These are phyloP conservation scores for Acanthosepion esculentum DNA, from an alignment of 2,888 invertebrate genomes.

Conservation along the genomic window DNA sequence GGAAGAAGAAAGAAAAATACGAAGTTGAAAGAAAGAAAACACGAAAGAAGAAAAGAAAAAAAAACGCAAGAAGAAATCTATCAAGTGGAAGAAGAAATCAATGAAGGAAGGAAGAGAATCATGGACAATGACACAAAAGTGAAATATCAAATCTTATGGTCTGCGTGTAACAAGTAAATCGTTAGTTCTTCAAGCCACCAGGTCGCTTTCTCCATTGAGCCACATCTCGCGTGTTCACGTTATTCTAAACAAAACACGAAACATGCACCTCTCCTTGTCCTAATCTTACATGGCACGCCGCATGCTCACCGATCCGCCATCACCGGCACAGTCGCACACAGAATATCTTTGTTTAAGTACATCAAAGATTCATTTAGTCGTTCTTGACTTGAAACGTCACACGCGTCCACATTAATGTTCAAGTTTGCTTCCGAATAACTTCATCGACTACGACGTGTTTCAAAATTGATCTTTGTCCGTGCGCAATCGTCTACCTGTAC, in stretches of 20 bases:
- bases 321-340: neutral
- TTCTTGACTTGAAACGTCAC: neutral
- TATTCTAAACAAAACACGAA: neutral
- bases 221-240: neutral
- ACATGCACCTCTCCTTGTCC: neutral
- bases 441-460: neutral
- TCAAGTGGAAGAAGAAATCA: no score
- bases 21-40: no score
- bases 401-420: conserved; percentile 4
- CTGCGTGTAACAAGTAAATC: neutral
- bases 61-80: no score
- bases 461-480: neutral
- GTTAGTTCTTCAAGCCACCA: neutral
- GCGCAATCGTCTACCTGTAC: neutral
- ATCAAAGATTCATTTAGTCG: neutral
- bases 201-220: neutral
- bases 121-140: neutral
- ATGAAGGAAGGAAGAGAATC: no score
- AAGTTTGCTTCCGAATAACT: neutral
- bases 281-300: neutral
- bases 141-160: neutral
- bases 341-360: neutral
- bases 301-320: neutral
- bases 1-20: no score
- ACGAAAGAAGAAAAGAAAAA: no score